A percentile compares a stretch with the other conserved stretches of the same genome.
phyloP scores from a whole-genome alignment of 2,113 vertebrate species.

The Illadopsis cleaveri region DNA sequence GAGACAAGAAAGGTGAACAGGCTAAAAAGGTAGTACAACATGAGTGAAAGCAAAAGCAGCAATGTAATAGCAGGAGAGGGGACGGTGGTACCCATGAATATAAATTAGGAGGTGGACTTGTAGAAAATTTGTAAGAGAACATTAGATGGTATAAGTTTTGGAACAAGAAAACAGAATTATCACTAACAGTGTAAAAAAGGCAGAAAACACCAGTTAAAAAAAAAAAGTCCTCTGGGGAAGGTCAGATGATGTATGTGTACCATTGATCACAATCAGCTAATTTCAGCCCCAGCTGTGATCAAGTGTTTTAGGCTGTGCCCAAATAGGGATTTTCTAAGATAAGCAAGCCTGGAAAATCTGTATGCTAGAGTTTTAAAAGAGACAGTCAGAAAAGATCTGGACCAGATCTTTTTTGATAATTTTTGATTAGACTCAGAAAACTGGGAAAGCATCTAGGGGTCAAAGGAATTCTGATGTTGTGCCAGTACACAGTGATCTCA shows the following conservation, averaged over 20 bases:
- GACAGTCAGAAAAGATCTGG: background rate
- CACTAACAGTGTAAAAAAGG: background rate
- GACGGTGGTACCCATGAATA: background rate
- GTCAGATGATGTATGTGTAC: background rate
- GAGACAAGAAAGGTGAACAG: background rate
- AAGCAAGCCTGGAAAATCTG: background rate
- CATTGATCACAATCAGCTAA: background rate
- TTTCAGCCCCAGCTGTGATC: conserved; percentile 30
- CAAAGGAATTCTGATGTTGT: background rate
- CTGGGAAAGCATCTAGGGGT: conserved; percentile 23
- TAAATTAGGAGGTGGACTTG: background rate
- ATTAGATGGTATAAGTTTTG: background rate
- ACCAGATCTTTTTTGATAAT: background rate
- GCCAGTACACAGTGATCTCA: background rate
- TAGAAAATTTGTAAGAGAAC: background rate
- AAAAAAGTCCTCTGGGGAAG: background rate
- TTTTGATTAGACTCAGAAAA: conserved; percentile 25
- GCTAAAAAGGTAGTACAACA: background rate
- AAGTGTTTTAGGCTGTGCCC: conserved; percentile 6
- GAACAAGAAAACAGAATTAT: background rate
- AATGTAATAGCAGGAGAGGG: background rate
- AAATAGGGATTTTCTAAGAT: background rate
- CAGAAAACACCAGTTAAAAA: background rate
- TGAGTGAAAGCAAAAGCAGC: background rate
- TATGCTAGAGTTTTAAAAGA: background rate